These are phyloP conservation scores for Oncorhynchus gorbuscha DNA, from an alignment of 2,113 vertebrate species.

Conservation along the genomic window DNA sequence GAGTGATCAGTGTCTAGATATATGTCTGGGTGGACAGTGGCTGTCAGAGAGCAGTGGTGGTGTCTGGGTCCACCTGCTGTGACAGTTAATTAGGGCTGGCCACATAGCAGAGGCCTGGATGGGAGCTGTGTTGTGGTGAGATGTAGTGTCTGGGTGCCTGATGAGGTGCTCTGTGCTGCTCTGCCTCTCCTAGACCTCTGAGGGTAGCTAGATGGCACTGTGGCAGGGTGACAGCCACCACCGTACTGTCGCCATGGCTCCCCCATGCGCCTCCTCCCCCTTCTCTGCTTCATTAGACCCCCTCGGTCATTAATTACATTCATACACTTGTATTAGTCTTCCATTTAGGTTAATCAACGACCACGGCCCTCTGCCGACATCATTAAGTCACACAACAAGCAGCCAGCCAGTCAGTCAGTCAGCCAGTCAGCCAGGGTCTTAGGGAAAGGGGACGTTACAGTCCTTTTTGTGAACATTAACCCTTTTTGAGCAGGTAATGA, in stretches of 20 bases:
- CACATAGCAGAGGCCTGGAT: constrained; percentile 44
- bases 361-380: constrained; percentile 64
- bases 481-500: constrained; percentile 57
- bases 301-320: constrained; percentile 65
- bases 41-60: constrained; percentile 62
- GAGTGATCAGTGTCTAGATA: constrained; percentile 53
- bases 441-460: constrained; percentile 49
- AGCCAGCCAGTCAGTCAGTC: constrained; percentile 57
- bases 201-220: constrained; percentile 24
- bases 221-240: constrained; percentile 49
- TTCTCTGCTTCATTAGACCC: background rate
- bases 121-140: constrained; percentile 28
- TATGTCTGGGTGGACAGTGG: constrained; percentile 45
- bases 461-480: constrained; percentile 59
- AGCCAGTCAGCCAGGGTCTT: constrained; percentile 6
- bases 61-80: constrained; percentile 66
- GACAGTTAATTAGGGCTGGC: constrained; percentile 71
- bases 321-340: constrained; percentile 63
- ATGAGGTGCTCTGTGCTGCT: constrained; percentile 55
- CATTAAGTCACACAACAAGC: constrained; percentile 66
- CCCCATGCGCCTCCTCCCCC: constrained; percentile 13
- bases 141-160: constrained; percentile 37
- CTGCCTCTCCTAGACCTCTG: constrained; percentile 10
- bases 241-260: constrained; percentile 20
- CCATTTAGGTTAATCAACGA: constrained; percentile 69